Base-by-base conservation (phyloP, 2,113 vertebrate species). In the Murina feae region DNA sequence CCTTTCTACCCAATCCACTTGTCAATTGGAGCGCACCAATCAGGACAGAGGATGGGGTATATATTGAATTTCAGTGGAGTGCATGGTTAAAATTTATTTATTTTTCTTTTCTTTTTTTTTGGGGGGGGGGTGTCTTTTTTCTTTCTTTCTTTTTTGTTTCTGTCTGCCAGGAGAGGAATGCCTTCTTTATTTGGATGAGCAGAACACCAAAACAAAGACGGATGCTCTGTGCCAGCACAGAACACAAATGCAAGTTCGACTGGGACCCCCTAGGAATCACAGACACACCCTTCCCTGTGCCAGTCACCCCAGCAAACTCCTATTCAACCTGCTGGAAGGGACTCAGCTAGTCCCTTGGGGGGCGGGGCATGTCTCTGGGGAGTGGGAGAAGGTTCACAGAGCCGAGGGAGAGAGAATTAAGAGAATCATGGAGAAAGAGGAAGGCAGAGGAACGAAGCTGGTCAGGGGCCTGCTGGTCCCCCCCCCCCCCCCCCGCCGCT, bases 1-100 rank as follows among this genome's bases (percentile, higher is more conserved):
- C 98, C 99, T 98, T 98, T 98, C 98, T 99, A 98, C 98, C 98
- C 98, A 97, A 98, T 98, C 98, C 98, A 98, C 98, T 99, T 98
- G 98, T 98, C 97, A 97, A 97, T 97, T 96, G 96, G 98, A 97
- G 98, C 93, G 90, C 98, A 98, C 99, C 99, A 98, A 98, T 98
- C 96, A 97, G 96, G 86, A 98, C 76, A 66, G 97, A 92, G 97
- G 98, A 97, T 97, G 92, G 94, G 96, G 58, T 97, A 95, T 97
- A 97, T 97, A 98, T 98, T 97, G 97, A 97, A 97, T 97, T 98
- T 97, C 97, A 95, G 84, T 97, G 96, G 95, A 97, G 85, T 58
- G 58, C 60, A 88, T 79, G 94, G 86, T 96, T 96, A 96, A 97
- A 89, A 96, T 96, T 69, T 89, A 88, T n/a, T n/a, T n/a, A 16